phyloP scores from a whole-genome alignment of 2,888 invertebrate genomes.

The Tipula unca region DNA sequence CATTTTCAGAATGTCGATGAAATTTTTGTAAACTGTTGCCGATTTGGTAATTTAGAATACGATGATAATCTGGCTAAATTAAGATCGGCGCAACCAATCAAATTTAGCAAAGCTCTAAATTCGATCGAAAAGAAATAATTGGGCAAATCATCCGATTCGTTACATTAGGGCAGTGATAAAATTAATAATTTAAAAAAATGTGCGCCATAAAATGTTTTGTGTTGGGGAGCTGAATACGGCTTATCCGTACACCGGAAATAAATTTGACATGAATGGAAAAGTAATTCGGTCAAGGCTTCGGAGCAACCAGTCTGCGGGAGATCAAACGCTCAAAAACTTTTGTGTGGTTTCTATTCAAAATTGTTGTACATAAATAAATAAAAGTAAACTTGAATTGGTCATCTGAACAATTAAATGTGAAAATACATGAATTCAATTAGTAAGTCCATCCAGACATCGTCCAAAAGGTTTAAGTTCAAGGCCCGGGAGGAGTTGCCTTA shows the following conservation, averaged over 20 bases:
- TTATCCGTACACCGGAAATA: not conserved
- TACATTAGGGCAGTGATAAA: not conserved
- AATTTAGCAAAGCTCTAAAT: not conserved
- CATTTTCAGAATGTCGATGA: not conserved
- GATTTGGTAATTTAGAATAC: not conserved
- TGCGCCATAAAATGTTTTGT: not conserved
- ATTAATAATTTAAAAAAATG: not conserved
- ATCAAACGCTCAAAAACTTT: too few species aligned
- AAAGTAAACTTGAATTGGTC: too few species aligned
- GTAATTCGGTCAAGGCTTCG: too few species aligned
- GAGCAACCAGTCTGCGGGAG: too few species aligned
- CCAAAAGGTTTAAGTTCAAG: too few species aligned
- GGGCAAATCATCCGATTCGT: not conserved
- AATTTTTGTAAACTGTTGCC: not conserved
- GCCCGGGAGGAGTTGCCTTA: too few species aligned
- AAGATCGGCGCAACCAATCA: not conserved
- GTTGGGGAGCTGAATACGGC: not conserved
- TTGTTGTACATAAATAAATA: too few species aligned
- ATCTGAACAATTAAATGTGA: too few species aligned
- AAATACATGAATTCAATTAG: too few species aligned
- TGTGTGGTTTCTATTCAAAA: too few species aligned
- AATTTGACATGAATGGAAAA: too few species aligned
- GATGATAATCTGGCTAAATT: not conserved
- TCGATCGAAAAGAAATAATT: not conserved
- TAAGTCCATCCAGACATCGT: too few species aligned